Evolutionary conservation across 2,888 invertebrate species (phyloP).

Genomic region (Leptinotarsa haldemani): DNA sequence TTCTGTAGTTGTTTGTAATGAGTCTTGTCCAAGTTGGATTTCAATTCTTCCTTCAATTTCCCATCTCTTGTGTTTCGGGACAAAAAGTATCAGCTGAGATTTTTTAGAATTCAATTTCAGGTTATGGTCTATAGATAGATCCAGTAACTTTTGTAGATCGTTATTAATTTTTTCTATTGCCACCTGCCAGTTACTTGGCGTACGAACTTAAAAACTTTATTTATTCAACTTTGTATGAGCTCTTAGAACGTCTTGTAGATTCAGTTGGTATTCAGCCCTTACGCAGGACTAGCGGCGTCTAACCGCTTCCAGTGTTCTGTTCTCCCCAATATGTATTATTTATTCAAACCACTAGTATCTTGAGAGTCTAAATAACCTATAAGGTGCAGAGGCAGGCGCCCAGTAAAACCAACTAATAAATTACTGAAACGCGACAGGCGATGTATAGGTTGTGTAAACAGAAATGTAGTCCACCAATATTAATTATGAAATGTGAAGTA

Average conservation of each 20-base stretch:
- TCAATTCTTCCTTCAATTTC: no score
- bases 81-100: no score
- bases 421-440: conserved; percentile 14
- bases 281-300: not conserved
- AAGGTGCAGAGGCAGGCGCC: conserved; percentile 39
- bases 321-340: conserved; percentile 31
- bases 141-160: no score
- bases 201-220: no score
- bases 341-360: conserved; percentile 41
- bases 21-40: no score
- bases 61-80: no score
- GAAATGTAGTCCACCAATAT: not conserved
- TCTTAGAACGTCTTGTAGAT: not conserved
- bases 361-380: conserved; percentile 40
- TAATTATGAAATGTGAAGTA: conserved; percentile 6
- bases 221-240: no score
- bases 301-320: conserved; percentile 25
- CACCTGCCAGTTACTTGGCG: no score
- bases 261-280: not conserved
- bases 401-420: conserved; percentile 31
- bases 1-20: no score
- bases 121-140: no score
- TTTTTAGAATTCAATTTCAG: no score
- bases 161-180: no score
- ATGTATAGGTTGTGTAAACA: conserved; percentile 16